Conservation (phyloP, 2,113 vertebrate genomes). For the Stigmatopora argus region DNA sequence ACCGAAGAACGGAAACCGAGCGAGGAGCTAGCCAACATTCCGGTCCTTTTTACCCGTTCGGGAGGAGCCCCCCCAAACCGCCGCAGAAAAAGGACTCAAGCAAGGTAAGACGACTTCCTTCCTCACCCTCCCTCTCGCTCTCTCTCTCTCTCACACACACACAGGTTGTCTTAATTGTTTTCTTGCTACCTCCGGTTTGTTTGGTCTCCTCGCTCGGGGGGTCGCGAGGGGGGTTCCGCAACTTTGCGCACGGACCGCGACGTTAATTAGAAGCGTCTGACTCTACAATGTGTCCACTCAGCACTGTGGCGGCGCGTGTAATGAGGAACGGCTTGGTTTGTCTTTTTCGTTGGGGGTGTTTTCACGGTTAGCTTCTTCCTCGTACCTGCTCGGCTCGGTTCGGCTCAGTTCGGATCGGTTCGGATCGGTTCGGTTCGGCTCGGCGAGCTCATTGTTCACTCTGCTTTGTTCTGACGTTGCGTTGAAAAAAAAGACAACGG, state of each 20-base stretch:
- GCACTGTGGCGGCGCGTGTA: neutral
- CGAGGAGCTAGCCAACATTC: neutral
- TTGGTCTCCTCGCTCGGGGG: neutral
- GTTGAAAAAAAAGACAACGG: neutral
- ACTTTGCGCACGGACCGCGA: neutral
- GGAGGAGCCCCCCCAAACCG: neutral
- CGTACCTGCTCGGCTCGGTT: neutral
- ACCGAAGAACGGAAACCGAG: neutral
- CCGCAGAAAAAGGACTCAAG: neutral
- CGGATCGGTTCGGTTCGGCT: slow-evolving; percentile 7
- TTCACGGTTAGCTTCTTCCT: neutral
- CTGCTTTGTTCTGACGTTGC: slow-evolving; percentile 35
- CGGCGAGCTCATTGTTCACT: slow-evolving; percentile 55
- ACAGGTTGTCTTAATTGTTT: neutral
- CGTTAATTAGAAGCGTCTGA: slow-evolving; percentile 5
- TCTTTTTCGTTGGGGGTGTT: neutral
- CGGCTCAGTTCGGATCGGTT: neutral
- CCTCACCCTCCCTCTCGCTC: too few species aligned
- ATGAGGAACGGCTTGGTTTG: neutral
- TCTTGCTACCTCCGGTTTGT: neutral
- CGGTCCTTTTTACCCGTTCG: neutral
- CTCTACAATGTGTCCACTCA: slow-evolving; percentile 1
- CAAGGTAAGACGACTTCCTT: neutral
- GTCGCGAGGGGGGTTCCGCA: neutral
- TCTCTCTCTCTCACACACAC: too few species aligned